Evolutionary conservation across 2,113 vertebrate genomes (phyloP).

Genomic region (Prochilodus magdalenae): DNA sequence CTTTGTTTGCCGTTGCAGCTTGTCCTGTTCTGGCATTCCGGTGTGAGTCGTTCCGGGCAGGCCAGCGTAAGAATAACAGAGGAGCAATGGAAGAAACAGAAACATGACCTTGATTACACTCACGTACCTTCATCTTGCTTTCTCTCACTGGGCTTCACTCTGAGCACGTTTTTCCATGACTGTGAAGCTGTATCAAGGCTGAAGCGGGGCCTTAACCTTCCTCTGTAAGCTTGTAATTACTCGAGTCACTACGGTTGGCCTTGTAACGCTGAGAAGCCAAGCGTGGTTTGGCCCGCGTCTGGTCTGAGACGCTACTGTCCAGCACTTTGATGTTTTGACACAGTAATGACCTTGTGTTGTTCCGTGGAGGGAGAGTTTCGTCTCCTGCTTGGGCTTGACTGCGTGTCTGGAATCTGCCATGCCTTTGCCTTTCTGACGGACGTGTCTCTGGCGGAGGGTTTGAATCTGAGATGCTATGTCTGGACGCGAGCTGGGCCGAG

Average conservation of each 20-base stretch:
- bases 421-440: slow-evolving; percentile 5
- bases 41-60: background rate
- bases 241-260: slow-evolving; percentile 58
- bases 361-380: slow-evolving; percentile 39
- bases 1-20: background rate
- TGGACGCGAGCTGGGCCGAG: background rate
- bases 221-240: slow-evolving; percentile 65
- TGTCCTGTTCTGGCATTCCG: background rate
- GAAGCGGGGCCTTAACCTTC: slow-evolving; percentile 62
- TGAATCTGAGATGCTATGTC: slow-evolving; percentile 27
- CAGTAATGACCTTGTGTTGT: slow-evolving; percentile 56
- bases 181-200: slow-evolving; percentile 60
- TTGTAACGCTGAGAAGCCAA: slow-evolving; percentile 58
- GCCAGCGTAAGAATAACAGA: background rate
- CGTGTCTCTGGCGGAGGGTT: slow-evolving; percentile 18
- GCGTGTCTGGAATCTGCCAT: slow-evolving; percentile 24
- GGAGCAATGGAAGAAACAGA: background rate
- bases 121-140: slow-evolving; percentile 27
- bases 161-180: slow-evolving; percentile 53
- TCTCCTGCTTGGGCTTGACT: slow-evolving; percentile 41
- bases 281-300: slow-evolving; percentile 53
- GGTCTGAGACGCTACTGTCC: slow-evolving; percentile 50
- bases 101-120: slow-evolving; percentile 39
- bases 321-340: slow-evolving; percentile 57
- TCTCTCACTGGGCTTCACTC: background rate